Evolutionary conservation across 37 sponge, comb jelly and placozoan species (phyloP), one percentile per base, ranked within the genome.

Genomic region (Aplysina aerophoba): DNA sequence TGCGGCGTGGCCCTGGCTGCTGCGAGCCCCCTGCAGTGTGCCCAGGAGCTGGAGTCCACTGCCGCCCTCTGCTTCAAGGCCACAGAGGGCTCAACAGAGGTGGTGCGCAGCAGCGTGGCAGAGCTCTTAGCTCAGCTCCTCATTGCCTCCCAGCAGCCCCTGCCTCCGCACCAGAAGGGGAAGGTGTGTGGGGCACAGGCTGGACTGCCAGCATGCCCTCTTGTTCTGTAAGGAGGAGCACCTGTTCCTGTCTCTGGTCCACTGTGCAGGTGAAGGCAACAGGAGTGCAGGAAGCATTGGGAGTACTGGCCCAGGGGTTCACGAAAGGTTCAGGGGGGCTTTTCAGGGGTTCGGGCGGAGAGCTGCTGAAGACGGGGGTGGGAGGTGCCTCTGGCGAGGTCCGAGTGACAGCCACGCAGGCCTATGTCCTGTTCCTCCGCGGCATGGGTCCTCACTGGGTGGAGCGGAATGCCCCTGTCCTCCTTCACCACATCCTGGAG

Each of bases 371-470:
- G 87, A 83, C 81, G 28, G 86, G 86, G 0, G 27, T 82, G 12
- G 78, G 38, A 14, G 28, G 20, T 35, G 89, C 95, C 30, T 89
- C 90, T 34, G 71, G 91, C 5, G 98, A 98, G 39, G 91, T 92
- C 55, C 53, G 98, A 73, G 96, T 98, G 11, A 96, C 94, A 12
- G 87, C 95, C 21, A 92, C 96, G 1, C 88, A 90, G 92, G 89
- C 92, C 0, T 95, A 95, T 58, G 82, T 87, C 8, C 59, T 92
- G 66, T 95, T 99, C 73, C 86, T 99, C 60, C 81, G 80, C 33
- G 93, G 86, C 38, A 93, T 99, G 99, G 97, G 95, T 17, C 89
- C 88, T 5, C 81, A 67, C 21, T 97, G 99, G 97, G 86, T 96
- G 85, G 99, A 93, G 86, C 58, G 80, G 50, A 80, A 97, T 50